These are phyloP conservation scores for Psylliodes chrysocephalus DNA, from an alignment of 2,888 invertebrate species.

Conservation along the genomic window DNA sequence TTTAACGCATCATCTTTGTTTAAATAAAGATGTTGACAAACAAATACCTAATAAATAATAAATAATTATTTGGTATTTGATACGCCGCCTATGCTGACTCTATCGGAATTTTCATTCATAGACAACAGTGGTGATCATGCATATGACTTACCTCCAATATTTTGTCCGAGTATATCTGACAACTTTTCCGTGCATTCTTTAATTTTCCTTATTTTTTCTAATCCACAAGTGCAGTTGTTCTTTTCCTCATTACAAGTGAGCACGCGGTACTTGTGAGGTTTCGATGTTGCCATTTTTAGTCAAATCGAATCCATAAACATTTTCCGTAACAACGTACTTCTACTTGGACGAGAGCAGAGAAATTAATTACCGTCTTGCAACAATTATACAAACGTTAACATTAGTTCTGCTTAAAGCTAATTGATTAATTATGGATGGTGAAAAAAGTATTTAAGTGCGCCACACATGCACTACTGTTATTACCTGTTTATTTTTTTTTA, in stretches of 20 bases:
- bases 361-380: background rate
- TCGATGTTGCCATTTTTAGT: conserved; percentile 10
- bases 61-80: no score
- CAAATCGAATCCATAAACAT: background rate
- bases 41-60: no score
- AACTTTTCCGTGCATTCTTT: no score
- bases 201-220: no score
- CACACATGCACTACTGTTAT: background rate
- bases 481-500: background rate
- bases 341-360: background rate
- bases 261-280: background rate
- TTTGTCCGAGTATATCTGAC: no score
- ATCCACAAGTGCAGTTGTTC: background rate
- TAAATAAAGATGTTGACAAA: no score
- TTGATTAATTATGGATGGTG: conserved; percentile 26
- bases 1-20: no score
- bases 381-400: conserved; percentile 26
- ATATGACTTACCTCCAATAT: no score
- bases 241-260: background rate
- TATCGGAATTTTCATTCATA: no score
- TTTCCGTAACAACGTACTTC: background rate
- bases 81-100: no score
- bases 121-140: no score
- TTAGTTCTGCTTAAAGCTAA: conserved; percentile 20
- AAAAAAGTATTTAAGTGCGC: conserved; percentile 12